These are phyloP conservation scores for Herminia tarsipennalis DNA, from an alignment of 2,888 invertebrate genomes.

Conservation along the genomic window DNA sequence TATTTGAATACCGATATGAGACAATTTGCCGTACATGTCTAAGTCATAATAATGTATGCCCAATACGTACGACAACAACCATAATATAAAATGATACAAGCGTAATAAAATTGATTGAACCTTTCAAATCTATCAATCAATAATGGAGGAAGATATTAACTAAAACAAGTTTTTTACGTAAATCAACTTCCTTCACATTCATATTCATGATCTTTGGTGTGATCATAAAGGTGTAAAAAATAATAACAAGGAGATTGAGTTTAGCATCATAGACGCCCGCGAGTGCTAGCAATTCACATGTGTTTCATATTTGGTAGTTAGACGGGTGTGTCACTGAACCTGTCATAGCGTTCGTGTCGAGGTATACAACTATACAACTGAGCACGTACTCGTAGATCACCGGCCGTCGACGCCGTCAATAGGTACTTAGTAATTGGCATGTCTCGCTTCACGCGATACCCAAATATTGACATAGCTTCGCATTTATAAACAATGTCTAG, in stretches of 20 bases:
- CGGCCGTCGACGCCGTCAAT: constrained; percentile 39
- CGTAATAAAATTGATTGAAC: not conserved
- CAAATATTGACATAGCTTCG: constrained; percentile 34
- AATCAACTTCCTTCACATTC: no score
- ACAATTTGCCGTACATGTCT: constrained; percentile 28
- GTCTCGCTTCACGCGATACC: constrained; percentile 20
- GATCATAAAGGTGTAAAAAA: no score
- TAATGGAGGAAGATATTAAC: no score
- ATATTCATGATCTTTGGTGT: no score
- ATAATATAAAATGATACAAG: not conserved
- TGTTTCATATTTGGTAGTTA: constrained; percentile 58
- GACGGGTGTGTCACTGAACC: constrained; percentile 62
- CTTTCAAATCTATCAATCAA: no score
- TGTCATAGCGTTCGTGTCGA: constrained; percentile 45
- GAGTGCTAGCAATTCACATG: constrained; percentile 27
- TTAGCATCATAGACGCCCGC: not conserved
- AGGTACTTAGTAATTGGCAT: constrained; percentile 54
- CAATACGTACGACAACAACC: not conserved
- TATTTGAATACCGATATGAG: constrained; percentile 58
- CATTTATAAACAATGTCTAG: constrained; percentile 23
- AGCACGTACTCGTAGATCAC: constrained; percentile 17
- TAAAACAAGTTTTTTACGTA: no score
- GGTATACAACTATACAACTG: no score
- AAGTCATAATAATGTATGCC: constrained; percentile 6
- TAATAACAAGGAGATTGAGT: no score